Base-by-base conservation (phyloP, 2,797 vertebrate species). In the Decapterus maruadsi region DNA sequence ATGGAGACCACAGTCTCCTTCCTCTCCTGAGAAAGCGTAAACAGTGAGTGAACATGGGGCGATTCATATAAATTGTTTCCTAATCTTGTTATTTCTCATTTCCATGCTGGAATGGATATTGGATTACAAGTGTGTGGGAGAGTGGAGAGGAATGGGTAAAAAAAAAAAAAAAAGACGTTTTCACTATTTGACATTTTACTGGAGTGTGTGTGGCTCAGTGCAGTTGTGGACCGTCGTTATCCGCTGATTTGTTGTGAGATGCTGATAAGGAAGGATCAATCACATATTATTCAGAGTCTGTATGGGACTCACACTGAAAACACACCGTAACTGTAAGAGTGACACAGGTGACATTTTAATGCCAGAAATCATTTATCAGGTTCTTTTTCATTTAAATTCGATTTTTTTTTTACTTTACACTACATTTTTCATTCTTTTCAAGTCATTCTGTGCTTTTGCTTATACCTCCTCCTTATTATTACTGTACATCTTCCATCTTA, bases 41-140 rank as follows among this genome's bases (percentile, higher is more conserved):
- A 94, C 91, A 93, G 83, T 61, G 81, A 90, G 81, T 46, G 88
- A 93, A 94, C 93, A 93, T 81, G 82, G 87, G 84, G 92, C 82
- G 84, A 95, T 93, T 93, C 90, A 87, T 87, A 94, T 87, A 93
- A 92, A 95, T 93, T 93, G 93, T 93, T 94, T 95, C 91, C 87
- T 94, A 95, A 95, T 95, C 92, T 87, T 87, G 83, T 94, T 92
- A 91, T 87, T 94, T 88, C 89, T 94, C 87, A 93, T 95, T 94
- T 94, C 80, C 87, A 93, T 93, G 89, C 83, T 80, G 88, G 75
- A 83, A 84, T 91, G 89, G 86, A 92, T 93, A 90, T 92, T 88
- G 88, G 88, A 91, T 94, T 88, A 93, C 83, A 89, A 78, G 79
- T 68, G 75, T 54, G 68, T 1, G 77, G 75, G 67, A 87, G 79